Percentiles rank a stretch among this genome's conserved stretches.
Conservation (phyloP, 1,140 invertebrate genomes). For the Tetragnatha versicolor region DNA sequence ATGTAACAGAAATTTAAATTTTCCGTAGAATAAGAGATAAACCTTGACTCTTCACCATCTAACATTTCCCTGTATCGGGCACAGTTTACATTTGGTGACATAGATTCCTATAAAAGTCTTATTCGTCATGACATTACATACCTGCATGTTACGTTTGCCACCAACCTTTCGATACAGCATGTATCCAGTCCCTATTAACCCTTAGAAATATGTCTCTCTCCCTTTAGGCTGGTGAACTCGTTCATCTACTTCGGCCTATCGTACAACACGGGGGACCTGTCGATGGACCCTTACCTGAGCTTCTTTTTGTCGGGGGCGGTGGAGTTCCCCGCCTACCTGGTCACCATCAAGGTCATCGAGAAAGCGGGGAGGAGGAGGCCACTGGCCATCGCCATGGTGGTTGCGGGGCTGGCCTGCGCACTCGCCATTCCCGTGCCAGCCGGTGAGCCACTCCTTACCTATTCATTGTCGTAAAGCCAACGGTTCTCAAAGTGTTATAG, state of each 20-base stretch:
- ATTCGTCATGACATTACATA: too few relatives aligned
- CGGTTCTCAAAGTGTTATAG: background rate
- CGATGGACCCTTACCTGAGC: conserved; percentile 77
- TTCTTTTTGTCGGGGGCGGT: conserved; percentile 79
- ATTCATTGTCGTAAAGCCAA: background rate
- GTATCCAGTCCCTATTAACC: too few relatives aligned
- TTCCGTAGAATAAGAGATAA: too few relatives aligned
- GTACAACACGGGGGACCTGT: conserved; percentile 78
- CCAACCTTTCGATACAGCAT: too few relatives aligned
- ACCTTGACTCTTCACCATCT: too few relatives aligned
- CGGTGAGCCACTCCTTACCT: background rate
- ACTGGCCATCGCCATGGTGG: conserved; percentile 56
- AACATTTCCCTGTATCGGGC: too few relatives aligned
- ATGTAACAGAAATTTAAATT: too few relatives aligned
- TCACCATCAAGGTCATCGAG: conserved; percentile 73
- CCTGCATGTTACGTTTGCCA: too few relatives aligned
- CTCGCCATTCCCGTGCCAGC: conserved; percentile 60
- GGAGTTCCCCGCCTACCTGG: conserved; percentile 78
- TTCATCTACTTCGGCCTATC: conserved; percentile 83
- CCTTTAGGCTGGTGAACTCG: conserved; percentile 76
- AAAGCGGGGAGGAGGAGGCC: conserved; percentile 42
- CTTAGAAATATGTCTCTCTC: background rate
- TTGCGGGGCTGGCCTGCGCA: conserved; percentile 64
- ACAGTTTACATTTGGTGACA: background rate
- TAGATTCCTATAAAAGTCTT: background rate